Conservation (phyloP, 2,888 invertebrate genomes). For the Urechis unicinctus region DNA sequence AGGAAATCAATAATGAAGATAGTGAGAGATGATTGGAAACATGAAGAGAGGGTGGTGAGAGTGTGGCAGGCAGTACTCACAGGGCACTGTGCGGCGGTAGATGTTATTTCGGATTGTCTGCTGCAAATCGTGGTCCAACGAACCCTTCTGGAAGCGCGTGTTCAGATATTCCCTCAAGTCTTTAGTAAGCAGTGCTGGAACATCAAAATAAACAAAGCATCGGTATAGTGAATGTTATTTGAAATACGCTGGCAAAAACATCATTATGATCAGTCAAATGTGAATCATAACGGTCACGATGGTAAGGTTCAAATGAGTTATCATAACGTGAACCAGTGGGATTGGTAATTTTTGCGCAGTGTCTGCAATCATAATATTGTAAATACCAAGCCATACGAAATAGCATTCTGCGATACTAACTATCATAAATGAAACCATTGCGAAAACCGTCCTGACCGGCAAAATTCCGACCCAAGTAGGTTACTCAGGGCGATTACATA, state of each 20-base stretch:
- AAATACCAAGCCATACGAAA: too few species aligned
- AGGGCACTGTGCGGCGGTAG: constrained; percentile 60
- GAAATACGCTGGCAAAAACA: not conserved
- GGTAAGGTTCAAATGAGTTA: too few species aligned
- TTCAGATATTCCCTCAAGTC: constrained; percentile 57
- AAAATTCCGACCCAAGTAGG: too few species aligned
- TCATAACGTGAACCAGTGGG: too few species aligned
- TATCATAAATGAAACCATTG: too few species aligned
- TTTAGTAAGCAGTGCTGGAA: constrained; percentile 44
- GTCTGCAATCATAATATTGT: not conserved
- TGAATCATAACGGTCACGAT: too few species aligned
- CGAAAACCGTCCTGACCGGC: too few species aligned
- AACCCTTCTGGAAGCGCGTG: constrained; percentile 57
- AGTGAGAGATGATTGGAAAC: not conserved
- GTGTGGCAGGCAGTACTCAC: constrained; percentile 32
- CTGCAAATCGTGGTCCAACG: constrained; percentile 60
- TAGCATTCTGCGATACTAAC: too few species aligned
- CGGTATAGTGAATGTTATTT: not conserved
- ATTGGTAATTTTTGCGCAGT: too few species aligned
- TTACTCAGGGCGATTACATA: too few species aligned
- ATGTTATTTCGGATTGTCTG: constrained; percentile 62
- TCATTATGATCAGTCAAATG: not conserved
- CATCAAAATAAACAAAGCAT: not conserved
- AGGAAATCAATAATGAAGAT: not conserved
- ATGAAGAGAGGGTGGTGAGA: not conserved